These are phyloP conservation scores for Tauraco erythrolophus DNA, from an alignment of 2,113 vertebrate genomes.

Conservation along the genomic window DNA sequence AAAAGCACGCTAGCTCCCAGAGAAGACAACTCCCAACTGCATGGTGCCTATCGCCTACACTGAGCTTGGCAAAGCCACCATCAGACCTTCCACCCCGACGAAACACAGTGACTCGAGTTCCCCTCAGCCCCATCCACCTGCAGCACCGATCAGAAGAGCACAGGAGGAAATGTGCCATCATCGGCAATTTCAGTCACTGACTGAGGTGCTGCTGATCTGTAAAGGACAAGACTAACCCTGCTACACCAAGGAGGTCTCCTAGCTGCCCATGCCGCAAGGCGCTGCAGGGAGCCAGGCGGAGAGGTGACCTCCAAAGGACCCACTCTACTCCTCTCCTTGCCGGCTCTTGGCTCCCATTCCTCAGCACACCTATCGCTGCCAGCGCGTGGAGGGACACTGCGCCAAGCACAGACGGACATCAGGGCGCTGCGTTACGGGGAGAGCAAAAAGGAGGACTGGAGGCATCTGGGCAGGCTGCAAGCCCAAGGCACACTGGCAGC, in stretches of 20 bases:
- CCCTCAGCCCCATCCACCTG: not conserved
- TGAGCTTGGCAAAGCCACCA: rapidly evolving
- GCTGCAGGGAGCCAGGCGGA: not conserved
- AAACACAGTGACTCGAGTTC: rapidly evolving
- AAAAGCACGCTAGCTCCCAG: rapidly evolving
- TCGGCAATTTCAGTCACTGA: rapidly evolving
- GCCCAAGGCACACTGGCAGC: rapidly evolving
- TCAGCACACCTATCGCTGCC: not conserved
- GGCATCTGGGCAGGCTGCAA: not conserved
- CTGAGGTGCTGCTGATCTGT: not conserved
- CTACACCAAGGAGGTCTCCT: rapidly evolving
- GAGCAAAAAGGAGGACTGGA: not conserved
- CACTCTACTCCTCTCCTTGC: not conserved
- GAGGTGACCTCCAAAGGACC: not conserved
- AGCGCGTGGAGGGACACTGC: not conserved
- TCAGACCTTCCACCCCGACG: rapidly evolving
- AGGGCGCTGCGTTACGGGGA: not conserved
- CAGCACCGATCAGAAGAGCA: not conserved
- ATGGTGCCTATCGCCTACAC: rapidly evolving
- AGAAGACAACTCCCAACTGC: rapidly evolving
- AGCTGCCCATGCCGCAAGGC: not conserved
- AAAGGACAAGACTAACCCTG: not conserved
- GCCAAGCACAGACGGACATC: not conserved
- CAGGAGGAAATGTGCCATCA: rapidly evolving
- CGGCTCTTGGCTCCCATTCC: not conserved